Evolutionary conservation across 2,888 invertebrate genomes (phyloP).

Genomic region (Drosophila siamana): DNA sequence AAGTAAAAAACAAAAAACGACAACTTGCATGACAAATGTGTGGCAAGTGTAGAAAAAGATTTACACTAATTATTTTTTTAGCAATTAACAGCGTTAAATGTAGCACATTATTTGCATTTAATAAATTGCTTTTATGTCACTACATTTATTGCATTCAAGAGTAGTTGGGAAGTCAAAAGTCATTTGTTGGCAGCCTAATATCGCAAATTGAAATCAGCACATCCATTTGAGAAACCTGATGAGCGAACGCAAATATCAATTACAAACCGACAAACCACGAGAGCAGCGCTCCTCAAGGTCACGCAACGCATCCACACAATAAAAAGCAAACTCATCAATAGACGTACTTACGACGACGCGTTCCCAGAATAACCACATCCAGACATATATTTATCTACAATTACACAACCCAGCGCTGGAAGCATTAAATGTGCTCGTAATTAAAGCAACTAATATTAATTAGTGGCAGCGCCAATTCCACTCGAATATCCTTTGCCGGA

Average conservation of each 20-base stretch:
- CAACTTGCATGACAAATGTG: background rate
- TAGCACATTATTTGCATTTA: background rate
- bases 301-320: background rate
- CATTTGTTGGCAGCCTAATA: too few species aligned
- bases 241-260: slow-evolving; percentile 19
- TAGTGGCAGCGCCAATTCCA: slow-evolving; percentile 36
- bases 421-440: slow-evolving; percentile 46
- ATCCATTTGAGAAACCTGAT: slow-evolving; percentile 3
- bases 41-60: background rate
- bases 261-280: background rate
- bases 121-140: too few species aligned
- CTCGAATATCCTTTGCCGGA: background rate
- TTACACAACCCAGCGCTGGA: background rate
- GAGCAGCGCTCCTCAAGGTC: slow-evolving; percentile 38
- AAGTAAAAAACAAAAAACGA: background rate
- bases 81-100: too few species aligned
- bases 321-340: slow-evolving; percentile 13
- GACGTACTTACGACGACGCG: background rate
- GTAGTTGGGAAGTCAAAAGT: too few species aligned
- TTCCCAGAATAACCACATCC: background rate
- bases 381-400: background rate
- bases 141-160: too few species aligned
- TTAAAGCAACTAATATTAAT: slow-evolving; percentile 73
- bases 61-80: background rate
- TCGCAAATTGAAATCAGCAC: background rate